A percentile compares a stretch with the other conserved stretches of the same genome.
phyloP scores from a whole-genome alignment of 2,888 invertebrate genomes.

The Ectemnius continuus region DNA sequence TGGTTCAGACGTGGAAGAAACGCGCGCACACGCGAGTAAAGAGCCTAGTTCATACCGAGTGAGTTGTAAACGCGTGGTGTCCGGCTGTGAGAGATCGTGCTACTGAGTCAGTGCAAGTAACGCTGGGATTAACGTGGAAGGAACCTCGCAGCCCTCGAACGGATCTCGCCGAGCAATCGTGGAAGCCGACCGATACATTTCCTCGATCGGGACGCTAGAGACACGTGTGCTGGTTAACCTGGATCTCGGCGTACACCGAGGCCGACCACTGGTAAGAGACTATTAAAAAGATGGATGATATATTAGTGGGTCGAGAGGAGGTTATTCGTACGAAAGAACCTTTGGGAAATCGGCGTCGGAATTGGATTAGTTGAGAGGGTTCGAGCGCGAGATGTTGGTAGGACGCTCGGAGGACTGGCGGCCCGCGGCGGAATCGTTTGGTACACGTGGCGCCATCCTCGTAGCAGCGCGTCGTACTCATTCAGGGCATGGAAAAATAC shows the following conservation, averaged over 20 bases:
- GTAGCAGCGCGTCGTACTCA: conserved; percentile 9
- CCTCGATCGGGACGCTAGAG: not conserved
- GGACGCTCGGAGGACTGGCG: not conserved
- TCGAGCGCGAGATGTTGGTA: not conserved
- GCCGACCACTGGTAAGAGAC: not conserved
- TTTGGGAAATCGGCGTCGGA: not conserved
- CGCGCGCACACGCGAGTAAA: too few relatives aligned
- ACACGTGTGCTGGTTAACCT: conserved; percentile 64
- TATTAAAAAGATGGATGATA: too few relatives aligned
- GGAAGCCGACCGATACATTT: not conserved
- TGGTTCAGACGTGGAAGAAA: too few relatives aligned
- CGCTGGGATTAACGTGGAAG: not conserved
- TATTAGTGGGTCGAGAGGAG: too few relatives aligned
- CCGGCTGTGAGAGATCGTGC: conserved; percentile 1
- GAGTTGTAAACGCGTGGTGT: not conserved
- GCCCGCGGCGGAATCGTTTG: not conserved
- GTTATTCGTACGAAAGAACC: too few relatives aligned
- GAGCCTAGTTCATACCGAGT: not conserved
- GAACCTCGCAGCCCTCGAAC: not conserved
- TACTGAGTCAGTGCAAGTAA: conserved; percentile 2
- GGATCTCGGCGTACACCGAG: conserved; percentile 70
- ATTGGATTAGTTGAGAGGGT: not conserved
- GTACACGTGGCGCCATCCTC: conserved; percentile 59
- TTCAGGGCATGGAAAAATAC: conserved; percentile 18
- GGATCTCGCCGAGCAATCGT: not conserved